These are phyloP conservation scores for Frankliniella fusca DNA, from an alignment of 2,888 invertebrate genomes.

Conservation along the genomic window DNA sequence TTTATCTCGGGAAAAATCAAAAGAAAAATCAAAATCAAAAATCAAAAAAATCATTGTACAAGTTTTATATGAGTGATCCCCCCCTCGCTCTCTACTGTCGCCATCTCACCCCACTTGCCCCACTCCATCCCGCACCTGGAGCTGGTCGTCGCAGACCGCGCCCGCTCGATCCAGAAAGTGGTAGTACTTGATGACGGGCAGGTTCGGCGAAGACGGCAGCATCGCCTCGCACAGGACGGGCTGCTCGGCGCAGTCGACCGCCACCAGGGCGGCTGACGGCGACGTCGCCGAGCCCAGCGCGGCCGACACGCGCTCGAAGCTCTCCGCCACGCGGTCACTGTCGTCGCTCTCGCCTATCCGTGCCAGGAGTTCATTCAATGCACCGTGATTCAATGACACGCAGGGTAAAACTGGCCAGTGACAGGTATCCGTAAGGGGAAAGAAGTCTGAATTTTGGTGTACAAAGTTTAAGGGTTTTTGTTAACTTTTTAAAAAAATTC, in stretches of 20 bases:
- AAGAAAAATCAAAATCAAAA: too few relatives aligned
- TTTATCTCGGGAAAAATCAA: too few relatives aligned
- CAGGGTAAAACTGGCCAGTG: too few relatives aligned
- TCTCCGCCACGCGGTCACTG: background rate
- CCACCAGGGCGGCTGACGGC: background rate
- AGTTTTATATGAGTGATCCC: too few relatives aligned
- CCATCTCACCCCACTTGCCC: background rate
- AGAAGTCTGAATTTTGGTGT: too few relatives aligned
- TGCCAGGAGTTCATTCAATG: too few relatives aligned
- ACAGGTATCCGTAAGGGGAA: too few relatives aligned
- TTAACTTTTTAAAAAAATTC: too few relatives aligned
- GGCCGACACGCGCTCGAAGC: background rate
- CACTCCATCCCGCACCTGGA: background rate
- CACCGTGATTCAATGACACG: too few relatives aligned
- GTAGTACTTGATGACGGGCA: constrained; percentile 18
- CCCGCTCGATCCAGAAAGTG: constrained; percentile 2
- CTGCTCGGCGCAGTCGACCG: background rate
- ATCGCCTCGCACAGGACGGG: background rate
- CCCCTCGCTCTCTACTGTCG: background rate
- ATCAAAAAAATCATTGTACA: too few relatives aligned
- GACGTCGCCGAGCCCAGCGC: background rate
- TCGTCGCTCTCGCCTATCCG: background rate
- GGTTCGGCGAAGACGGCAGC: background rate
- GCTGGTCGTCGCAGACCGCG: background rate
- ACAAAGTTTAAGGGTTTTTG: too few relatives aligned